Conservation (phyloP, 2,888 invertebrate species). For the Andrena trimmerana region DNA sequence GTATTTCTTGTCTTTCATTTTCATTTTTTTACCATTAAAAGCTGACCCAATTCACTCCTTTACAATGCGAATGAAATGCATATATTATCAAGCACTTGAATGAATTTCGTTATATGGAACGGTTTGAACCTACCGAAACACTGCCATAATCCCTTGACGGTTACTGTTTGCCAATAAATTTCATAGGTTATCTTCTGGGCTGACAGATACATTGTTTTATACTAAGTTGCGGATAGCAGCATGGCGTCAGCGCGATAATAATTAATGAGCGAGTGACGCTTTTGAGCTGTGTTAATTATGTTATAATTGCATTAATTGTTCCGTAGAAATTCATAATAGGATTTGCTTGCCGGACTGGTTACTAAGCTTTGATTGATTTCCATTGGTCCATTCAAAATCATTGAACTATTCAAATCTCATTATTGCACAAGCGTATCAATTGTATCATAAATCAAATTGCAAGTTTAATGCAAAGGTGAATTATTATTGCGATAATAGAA, state of each 20-base stretch:
- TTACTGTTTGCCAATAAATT: conserved; percentile 41
- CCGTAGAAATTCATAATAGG: conserved; percentile 44
- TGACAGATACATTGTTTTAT: conserved; percentile 39
- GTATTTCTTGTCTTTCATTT: too few species aligned
- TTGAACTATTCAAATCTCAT: conserved; percentile 22
- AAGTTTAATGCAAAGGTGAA: not conserved
- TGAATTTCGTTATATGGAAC: too few species aligned
- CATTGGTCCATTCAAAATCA: conserved; percentile 26
- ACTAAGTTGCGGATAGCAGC: conserved; percentile 19
- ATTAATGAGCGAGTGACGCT: conserved; percentile 51
- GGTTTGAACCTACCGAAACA: not conserved
- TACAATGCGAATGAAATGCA: too few species aligned
- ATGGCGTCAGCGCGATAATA: conserved; percentile 37
- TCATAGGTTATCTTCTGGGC: conserved; percentile 7
- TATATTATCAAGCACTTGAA: too few species aligned
- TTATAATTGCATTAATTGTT: conserved; percentile 50
- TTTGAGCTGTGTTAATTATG: conserved; percentile 44
- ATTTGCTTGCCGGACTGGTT: conserved; percentile 26
- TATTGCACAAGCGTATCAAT: not conserved
- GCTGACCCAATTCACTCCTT: too few species aligned
- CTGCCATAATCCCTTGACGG: conserved; percentile 15
- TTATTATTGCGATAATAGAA: not conserved
- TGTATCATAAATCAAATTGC: conserved; percentile 3
- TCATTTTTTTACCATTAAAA: too few species aligned
- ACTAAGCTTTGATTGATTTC: conserved; percentile 33